Percentiles rank a stretch among this genome's conserved stretches.
phyloP scores from a whole-genome alignment of 2,113 vertebrate genomes.

The Thamnaconus septentrionalis region DNA sequence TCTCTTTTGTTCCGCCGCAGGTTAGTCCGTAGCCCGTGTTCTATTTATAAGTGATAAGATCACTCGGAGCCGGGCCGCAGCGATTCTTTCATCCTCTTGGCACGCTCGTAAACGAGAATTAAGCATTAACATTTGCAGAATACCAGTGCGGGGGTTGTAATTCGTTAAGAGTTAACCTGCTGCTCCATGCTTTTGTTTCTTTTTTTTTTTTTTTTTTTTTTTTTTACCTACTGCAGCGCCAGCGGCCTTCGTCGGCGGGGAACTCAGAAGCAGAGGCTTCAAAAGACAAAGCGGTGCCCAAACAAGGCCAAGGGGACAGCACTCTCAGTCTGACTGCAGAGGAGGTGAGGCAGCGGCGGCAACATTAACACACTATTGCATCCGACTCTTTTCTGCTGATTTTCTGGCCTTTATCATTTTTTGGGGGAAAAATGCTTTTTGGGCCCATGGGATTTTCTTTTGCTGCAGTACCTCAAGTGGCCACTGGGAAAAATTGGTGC shows the following conservation, averaged over 20 bases:
- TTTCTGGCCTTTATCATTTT: no score
- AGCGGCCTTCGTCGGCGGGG: conserved; percentile 79
- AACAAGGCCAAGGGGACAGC: conserved; percentile 75
- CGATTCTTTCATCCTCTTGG: background rate
- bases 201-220: background rate
- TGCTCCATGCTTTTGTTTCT: no score
- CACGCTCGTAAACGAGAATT: conserved; percentile 18
- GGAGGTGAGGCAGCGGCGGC: conserved; percentile 76
- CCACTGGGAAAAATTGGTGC: no score
- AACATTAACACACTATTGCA: no score
- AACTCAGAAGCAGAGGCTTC: conserved; percentile 77
- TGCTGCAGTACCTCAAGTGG: no score
- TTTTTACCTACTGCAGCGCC: conserved; percentile 61
- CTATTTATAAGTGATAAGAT: no score
- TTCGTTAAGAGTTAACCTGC: background rate
- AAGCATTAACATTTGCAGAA: background rate
- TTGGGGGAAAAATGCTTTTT: background rate
- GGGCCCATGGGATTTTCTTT: no score
- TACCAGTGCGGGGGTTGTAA: background rate
- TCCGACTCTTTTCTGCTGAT: no score
- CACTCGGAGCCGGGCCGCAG: no score
- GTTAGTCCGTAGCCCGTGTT: no score
- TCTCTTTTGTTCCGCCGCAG: background rate
- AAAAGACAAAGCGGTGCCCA: conserved; percentile 77
- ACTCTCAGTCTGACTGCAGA: conserved; percentile 86